phyloP scores from a whole-genome alignment of 2,113 vertebrate genomes.

The Passer domesticus region DNA sequence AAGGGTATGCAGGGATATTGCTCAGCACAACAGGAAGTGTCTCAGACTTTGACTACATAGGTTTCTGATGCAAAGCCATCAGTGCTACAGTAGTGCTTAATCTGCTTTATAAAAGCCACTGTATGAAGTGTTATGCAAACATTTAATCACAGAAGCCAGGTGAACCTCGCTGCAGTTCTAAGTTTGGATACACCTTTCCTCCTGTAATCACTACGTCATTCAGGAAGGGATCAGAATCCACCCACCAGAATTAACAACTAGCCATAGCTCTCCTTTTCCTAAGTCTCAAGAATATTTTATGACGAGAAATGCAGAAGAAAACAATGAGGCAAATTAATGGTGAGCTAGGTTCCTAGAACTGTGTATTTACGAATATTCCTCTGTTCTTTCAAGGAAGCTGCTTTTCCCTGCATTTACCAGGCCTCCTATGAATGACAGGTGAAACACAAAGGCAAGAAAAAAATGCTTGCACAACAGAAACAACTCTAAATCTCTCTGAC shows the following conservation, averaged over 20 bases:
- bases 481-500: not conserved
- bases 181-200: not conserved
- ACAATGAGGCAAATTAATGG: not conserved
- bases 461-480: not conserved
- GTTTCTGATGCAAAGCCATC: not conserved
- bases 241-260: not conserved
- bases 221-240: not conserved
- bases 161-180: not conserved
- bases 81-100: not conserved
- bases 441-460: not conserved
- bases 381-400: not conserved
- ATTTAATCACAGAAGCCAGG: not conserved
- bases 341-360: not conserved
- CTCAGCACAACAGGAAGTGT: not conserved
- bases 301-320: not conserved
- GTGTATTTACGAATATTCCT: not conserved
- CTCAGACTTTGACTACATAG: not conserved
- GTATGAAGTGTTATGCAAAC: not conserved
- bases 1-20: not conserved
- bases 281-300: not conserved
- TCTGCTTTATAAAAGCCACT: not conserved
- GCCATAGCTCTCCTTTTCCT: not conserved
- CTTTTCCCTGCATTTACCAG: not conserved
- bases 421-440: not conserved
- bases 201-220: not conserved